A percentile compares a stretch with the other conserved stretches of the same genome.
Conservation (phyloP, 2,888 invertebrate species). For the Drymonia ruficornis region DNA sequence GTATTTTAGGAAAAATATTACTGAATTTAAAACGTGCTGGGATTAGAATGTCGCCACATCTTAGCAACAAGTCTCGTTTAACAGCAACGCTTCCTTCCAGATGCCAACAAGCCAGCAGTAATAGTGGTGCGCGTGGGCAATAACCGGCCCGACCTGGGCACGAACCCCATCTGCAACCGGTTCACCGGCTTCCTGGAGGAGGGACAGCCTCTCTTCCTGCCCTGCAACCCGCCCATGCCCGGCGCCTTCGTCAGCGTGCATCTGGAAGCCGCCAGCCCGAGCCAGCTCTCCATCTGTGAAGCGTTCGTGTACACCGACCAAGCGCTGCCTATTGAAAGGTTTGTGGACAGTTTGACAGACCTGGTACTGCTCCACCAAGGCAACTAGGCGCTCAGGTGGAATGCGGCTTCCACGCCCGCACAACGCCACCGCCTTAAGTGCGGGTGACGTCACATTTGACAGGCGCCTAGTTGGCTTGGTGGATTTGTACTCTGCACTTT, state of each 20-base stretch:
- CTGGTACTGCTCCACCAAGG: no score
- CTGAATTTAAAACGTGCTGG: no score
- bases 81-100: slow-evolving; percentile 66
- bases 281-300: slow-evolving; percentile 95
- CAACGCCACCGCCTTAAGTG: no score
- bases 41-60: no score
- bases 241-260: slow-evolving; percentile 97
- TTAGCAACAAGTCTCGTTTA: no score
- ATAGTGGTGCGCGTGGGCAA: slow-evolving; percentile 96
- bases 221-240: slow-evolving; percentile 97
- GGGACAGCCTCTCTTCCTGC: slow-evolving; percentile 95
- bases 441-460: no score
- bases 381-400: no score
- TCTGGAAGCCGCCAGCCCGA: slow-evolving; percentile 89
- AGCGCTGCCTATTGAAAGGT: slow-evolving; percentile 94
- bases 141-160: slow-evolving; percentile 95
- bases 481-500: no score
- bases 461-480: no score
- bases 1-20: no score
- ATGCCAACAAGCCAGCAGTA: slow-evolving; percentile 91
- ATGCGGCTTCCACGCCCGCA: no score
- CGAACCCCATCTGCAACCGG: slow-evolving; percentile 96
- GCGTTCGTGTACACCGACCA: slow-evolving; percentile 97
- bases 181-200: slow-evolving; percentile 94
- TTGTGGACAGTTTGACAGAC: not conserved